Evolutionary conservation across 2,888 invertebrate genomes (phyloP).

Genomic region (Acrobasis consociella): DNA sequence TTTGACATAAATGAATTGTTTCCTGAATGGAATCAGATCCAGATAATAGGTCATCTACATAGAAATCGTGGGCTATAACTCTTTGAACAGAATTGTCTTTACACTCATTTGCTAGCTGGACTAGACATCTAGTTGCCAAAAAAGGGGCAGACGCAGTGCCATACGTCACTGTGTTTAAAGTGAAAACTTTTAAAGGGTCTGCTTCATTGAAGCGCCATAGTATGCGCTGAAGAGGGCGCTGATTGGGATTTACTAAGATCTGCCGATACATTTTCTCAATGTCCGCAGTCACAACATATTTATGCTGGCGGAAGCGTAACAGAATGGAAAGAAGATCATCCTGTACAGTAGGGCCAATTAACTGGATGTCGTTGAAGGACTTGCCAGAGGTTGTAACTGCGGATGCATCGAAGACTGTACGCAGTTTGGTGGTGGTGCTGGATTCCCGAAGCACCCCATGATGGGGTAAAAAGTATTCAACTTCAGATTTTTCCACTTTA

Average conservation of each 20-base stretch:
- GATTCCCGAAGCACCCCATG: not conserved
- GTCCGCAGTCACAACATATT: slow-evolving; percentile 27
- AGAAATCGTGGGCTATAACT: not conserved
- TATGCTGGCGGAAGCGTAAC: slow-evolving; percentile 32
- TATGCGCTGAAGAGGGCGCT: slow-evolving; percentile 34
- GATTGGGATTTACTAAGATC: slow-evolving; percentile 16
- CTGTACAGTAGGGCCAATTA: slow-evolving; percentile 35
- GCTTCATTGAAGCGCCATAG: slow-evolving; percentile 28
- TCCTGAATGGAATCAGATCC: slow-evolving; percentile 5
- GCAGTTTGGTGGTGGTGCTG: no score
- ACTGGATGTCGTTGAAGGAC: slow-evolving; percentile 32
- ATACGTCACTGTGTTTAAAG: slow-evolving; percentile 34
- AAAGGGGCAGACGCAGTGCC: slow-evolving; percentile 8
- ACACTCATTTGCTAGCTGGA: no score
- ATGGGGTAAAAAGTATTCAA: not conserved
- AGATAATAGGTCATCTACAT: slow-evolving; percentile 30
- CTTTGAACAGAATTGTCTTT: no score
- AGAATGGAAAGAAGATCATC: slow-evolving; percentile 32
- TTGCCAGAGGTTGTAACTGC: no score
- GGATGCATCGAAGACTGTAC: no score
- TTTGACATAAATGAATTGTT: no score
- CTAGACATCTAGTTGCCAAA: no score
- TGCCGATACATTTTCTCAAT: not conserved
- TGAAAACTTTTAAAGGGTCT: slow-evolving; percentile 30
- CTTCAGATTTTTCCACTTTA: no score